Percentiles rank a stretch among this genome's conserved stretches.
Conservation (phyloP, 2,113 vertebrate species). For the Xenopus borealis region DNA sequence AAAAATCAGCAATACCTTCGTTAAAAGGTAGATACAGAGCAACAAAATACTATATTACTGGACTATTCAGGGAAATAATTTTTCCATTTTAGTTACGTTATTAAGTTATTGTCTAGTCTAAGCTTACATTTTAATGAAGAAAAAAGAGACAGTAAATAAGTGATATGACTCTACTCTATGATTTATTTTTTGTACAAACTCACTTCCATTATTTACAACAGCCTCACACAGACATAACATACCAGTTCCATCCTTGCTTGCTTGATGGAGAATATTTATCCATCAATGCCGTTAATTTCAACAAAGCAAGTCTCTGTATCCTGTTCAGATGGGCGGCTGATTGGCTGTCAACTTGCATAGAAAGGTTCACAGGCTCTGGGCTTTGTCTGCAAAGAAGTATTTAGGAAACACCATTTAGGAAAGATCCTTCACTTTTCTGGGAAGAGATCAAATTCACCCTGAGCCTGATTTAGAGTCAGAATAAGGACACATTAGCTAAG, state of each 20-base stretch:
- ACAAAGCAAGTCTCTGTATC: conserved; percentile 75
- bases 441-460: no score
- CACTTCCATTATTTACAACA: neutral
- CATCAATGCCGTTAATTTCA: conserved; percentile 82
- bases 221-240: conserved; percentile 49
- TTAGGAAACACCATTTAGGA: neutral
- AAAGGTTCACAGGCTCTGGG: conserved; percentile 47
- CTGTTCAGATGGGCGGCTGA: conserved; percentile 69
- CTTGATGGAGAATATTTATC: conserved; percentile 81
- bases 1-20: conserved; percentile 2
- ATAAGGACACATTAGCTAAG: no score
- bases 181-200: neutral
- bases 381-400: conserved; percentile 64
- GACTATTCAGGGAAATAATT: no score
- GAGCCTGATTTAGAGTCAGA: no score
- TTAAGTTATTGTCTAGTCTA: no score
- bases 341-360: conserved; percentile 58
- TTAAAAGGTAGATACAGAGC: no score
- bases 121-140: no score
- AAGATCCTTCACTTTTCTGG: no score
- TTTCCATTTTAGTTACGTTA: no score
- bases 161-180: no score
- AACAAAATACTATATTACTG: no score
- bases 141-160: no score
- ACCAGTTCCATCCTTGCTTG: conserved; percentile 89